A percentile compares a stretch with the other conserved stretches of the same genome.
phyloP scores from a whole-genome alignment of 2,888 invertebrate species.

The Drosophila kokeensis region DNA sequence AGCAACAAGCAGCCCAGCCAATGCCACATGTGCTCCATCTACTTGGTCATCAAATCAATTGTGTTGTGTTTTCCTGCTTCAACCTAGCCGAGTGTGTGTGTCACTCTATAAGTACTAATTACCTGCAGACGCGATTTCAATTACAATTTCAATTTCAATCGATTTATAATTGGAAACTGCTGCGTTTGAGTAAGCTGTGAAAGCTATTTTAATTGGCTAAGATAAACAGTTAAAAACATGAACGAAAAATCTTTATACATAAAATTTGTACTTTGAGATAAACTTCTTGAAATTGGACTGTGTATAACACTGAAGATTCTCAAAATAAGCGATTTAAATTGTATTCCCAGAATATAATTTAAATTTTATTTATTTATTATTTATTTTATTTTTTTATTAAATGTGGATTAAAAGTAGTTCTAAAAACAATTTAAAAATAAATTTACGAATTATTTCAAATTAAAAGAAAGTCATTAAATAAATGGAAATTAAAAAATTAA shows the following conservation, averaged over 20 bases:
- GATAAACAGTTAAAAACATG: neutral
- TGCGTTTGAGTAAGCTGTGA: neutral
- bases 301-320: neutral
- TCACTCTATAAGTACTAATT: conserved; percentile 36
- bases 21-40: conserved; percentile 47
- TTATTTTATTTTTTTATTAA: neutral
- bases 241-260: neutral
- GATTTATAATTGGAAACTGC: conserved; percentile 55
- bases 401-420: neutral
- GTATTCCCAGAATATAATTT: neutral
- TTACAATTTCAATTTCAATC: conserved; percentile 15
- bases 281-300: neutral
- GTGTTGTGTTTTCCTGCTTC: conserved; percentile 5
- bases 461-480: neutral
- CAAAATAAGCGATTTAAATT: neutral
- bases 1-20: conserved; percentile 24
- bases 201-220: neutral
- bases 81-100: conserved; percentile 1
- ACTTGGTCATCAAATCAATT: conserved; percentile 41
- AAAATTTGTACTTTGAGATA: neutral
- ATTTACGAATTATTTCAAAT: neutral
- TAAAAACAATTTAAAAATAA: neutral
- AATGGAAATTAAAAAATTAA: neutral
- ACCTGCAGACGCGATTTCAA: conserved; percentile 55
- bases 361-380: neutral